Conservation (phyloP, 2,113 vertebrate species). For the Eulacestoma nigropectus region DNA sequence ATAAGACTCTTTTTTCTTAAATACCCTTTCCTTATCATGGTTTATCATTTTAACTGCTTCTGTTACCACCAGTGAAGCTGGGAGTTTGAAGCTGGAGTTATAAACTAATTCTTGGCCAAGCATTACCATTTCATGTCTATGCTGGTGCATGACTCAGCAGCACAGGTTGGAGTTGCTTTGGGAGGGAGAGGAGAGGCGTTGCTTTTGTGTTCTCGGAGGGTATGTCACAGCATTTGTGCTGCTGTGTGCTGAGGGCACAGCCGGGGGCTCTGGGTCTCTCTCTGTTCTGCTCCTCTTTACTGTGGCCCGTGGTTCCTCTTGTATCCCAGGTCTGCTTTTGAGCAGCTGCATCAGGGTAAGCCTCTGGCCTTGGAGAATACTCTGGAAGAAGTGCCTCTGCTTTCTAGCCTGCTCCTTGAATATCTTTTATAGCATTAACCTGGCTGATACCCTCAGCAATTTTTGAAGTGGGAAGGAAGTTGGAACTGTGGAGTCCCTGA, state of each 20-base stretch:
- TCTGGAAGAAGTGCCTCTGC: neutral
- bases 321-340: neutral
- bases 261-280: rapidly evolving
- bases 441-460: neutral
- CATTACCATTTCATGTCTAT: neutral
- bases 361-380: neutral
- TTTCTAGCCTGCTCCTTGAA: neutral
- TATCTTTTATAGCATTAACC: neutral
- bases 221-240: neutral
- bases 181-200: neutral
- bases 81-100: neutral
- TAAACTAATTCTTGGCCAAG: neutral
- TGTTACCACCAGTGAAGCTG: neutral
- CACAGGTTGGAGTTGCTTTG: neutral
- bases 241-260: neutral
- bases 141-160: neutral
- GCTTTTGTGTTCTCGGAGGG: neutral
- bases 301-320: neutral
- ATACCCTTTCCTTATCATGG: neutral
- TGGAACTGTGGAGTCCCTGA: neutral
- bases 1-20: neutral
- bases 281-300: neutral
- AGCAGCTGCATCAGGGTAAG: neutral
- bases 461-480: neutral
- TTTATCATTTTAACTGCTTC: neutral